Conservation (phyloP, 2,888 invertebrate genomes). For the Drosophila siamana region DNA sequence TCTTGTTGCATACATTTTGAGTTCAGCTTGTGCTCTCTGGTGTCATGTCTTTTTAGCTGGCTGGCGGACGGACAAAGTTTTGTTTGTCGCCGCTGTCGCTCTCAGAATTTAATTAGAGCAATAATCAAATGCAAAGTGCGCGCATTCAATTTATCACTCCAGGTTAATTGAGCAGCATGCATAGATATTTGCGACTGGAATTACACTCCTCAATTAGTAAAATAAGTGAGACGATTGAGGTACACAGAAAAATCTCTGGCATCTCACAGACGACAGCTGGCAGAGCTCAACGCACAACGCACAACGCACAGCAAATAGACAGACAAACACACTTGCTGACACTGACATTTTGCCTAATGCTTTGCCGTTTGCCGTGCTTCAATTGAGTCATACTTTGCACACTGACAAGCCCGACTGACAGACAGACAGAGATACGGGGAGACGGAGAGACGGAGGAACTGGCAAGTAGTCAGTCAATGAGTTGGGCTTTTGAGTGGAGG, state of each 20-base stretch:
- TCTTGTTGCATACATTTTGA: slow-evolving; percentile 42
- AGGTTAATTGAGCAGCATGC: slow-evolving; percentile 30
- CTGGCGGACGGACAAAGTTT: slow-evolving; percentile 19
- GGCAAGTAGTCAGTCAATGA: slow-evolving; percentile 42
- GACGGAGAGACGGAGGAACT: slow-evolving; percentile 16
- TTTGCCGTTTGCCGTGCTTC: slow-evolving; percentile 38
- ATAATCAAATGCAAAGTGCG: slow-evolving; percentile 69
- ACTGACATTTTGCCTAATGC: slow-evolving; percentile 58
- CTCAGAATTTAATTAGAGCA: slow-evolving; percentile 78
- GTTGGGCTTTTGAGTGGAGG: slow-evolving; percentile 21
- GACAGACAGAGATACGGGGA: slow-evolving; percentile 25
- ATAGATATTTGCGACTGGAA: slow-evolving; percentile 45
- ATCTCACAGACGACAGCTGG: slow-evolving; percentile 43
- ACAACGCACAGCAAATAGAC: slow-evolving; percentile 7
- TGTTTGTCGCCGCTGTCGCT: slow-evolving; percentile 29
- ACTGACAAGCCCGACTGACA: slow-evolving; percentile 44
- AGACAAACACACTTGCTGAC: slow-evolving; percentile 31
- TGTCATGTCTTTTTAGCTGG: slow-evolving; percentile 35
- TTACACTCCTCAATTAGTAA: slow-evolving; percentile 55
- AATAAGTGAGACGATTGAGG: slow-evolving; percentile 5
- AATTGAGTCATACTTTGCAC: slow-evolving; percentile 55
- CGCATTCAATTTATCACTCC: slow-evolving; percentile 16
- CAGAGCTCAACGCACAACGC: slow-evolving; percentile 13
- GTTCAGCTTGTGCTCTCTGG: slow-evolving; percentile 51
- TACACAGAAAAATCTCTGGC: slow-evolving; percentile 42